These are phyloP conservation scores for Mesoligia furuncula DNA, from an alignment of 2,888 invertebrate species.

Conservation along the genomic window DNA sequence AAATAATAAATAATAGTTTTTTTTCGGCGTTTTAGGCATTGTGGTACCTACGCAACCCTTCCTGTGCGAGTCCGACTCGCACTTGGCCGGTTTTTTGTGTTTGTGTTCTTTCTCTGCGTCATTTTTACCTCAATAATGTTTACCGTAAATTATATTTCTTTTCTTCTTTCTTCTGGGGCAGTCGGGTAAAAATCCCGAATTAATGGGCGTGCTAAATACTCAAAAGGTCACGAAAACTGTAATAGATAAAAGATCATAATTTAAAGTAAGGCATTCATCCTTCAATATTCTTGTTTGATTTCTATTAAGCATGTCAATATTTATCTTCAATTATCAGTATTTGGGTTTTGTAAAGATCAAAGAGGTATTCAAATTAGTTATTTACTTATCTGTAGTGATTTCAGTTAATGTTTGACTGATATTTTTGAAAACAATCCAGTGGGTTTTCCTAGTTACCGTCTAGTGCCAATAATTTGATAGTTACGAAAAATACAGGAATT, in stretches of 20 bases:
- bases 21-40: no score
- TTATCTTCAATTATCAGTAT: slow-evolving; percentile 24
- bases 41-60: no score
- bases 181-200: background rate
- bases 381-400: slow-evolving; percentile 12
- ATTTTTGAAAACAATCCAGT: background rate
- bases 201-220: background rate
- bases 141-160: background rate
- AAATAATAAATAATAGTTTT: no score
- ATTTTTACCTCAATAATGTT: background rate
- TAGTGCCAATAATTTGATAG: background rate
- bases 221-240: background rate
- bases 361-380: slow-evolving; percentile 10
- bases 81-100: background rate
- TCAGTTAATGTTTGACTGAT: background rate
- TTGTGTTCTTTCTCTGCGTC: background rate
- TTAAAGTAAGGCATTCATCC: slow-evolving; percentile 9
- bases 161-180: background rate
- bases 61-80: no score
- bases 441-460: background rate
- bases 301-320: slow-evolving; percentile 5
- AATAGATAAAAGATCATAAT: slow-evolving; percentile 1
- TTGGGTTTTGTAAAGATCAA: slow-evolving; percentile 32
- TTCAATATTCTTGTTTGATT: slow-evolving; percentile 31
- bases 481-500: background rate